These are phyloP conservation scores for Pyrrhosoma nymphula DNA, from an alignment of 2,888 invertebrate genomes.

Conservation along the genomic window DNA sequence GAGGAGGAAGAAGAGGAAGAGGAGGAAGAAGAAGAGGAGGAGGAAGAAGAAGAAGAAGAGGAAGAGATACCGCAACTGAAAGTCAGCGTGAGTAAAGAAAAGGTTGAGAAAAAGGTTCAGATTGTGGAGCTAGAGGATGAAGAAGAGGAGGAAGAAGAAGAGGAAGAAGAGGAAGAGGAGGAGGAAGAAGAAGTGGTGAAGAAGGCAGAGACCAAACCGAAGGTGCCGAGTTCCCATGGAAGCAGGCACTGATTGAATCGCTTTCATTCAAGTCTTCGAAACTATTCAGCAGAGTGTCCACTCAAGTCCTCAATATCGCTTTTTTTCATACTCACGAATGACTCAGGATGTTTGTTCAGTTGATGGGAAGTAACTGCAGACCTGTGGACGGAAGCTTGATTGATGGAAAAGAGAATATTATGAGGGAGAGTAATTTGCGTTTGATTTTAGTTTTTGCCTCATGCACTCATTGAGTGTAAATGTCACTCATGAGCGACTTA, in stretches of 20 bases:
- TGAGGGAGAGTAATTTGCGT: background rate
- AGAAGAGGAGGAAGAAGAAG: conserved; percentile 69
- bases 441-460: background rate
- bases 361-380: background rate
- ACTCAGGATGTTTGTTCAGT: background rate
- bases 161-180: conserved; percentile 72
- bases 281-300: background rate
- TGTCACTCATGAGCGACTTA: too few relatives aligned
- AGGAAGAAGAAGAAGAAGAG: conserved; percentile 69
- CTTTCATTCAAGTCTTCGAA: background rate
- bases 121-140: conserved; percentile 75
- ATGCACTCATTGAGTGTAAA: background rate
- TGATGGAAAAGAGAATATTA: background rate
- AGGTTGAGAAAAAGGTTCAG: conserved; percentile 78
- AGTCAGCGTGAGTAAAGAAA: conserved; percentile 74
- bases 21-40: conserved; percentile 69
- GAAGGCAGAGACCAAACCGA: conserved; percentile 71
- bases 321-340: background rate
- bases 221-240: background rate
- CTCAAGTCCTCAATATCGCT: background rate
- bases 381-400: background rate
- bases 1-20: conserved; percentile 69
- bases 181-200: conserved; percentile 72
- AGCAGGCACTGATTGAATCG: background rate
- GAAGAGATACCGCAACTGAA: conserved; percentile 72